These are phyloP conservation scores for Xylota segnis DNA, from an alignment of 2,888 invertebrate genomes.

Conservation along the genomic window DNA sequence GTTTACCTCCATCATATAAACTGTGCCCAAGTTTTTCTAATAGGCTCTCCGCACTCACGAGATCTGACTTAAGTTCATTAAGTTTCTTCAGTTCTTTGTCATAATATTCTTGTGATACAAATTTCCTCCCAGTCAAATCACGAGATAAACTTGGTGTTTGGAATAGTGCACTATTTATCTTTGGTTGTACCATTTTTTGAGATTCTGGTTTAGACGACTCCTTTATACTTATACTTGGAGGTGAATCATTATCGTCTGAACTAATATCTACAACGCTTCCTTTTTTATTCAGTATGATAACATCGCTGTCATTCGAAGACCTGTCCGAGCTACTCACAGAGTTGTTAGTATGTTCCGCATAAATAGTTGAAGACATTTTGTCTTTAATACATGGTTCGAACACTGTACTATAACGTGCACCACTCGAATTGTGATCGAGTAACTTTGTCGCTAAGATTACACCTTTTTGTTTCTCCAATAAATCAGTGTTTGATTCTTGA, in stretches of 20 bases:
- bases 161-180: slow-evolving; percentile 74
- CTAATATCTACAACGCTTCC: slow-evolving; percentile 37
- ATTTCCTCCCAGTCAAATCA: background rate
- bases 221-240: background rate
- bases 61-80: slow-evolving; percentile 84
- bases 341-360: background rate
- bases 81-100: slow-evolving; percentile 85
- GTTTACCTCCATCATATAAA: slow-evolving; percentile 88
- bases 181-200: slow-evolving; percentile 78
- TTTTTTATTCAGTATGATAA: slow-evolving; percentile 5
- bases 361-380: slow-evolving; percentile 65
- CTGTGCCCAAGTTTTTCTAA: slow-evolving; percentile 79
- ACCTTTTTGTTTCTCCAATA: background rate
- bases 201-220: background rate
- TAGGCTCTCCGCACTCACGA: slow-evolving; percentile 82
- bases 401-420: slow-evolving; percentile 22
- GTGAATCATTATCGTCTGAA: slow-evolving; percentile 38
- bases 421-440: background rate
- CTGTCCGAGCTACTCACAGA: background rate
- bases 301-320: slow-evolving; percentile 8
- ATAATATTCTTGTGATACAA: slow-evolving; percentile 79
- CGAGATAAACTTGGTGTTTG: background rate
- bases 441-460: background rate
- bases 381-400: slow-evolving; percentile 50
- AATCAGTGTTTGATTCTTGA: background rate